Evolutionary conservation across 2,797 vertebrate species (phyloP).

Genomic region (Glossophaga mutica): DNA sequence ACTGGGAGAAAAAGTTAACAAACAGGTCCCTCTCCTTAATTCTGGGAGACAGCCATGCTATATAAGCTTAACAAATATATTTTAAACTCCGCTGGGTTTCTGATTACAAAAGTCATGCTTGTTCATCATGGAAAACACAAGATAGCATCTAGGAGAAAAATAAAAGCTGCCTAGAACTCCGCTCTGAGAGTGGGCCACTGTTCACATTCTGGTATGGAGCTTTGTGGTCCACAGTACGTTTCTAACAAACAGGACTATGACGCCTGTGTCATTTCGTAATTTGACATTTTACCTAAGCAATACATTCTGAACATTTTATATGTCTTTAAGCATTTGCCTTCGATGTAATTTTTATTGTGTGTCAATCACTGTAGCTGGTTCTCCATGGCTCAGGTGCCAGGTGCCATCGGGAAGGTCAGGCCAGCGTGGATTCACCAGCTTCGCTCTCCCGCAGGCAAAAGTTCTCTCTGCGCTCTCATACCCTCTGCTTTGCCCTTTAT

Average conservation of each 20-base stretch:
- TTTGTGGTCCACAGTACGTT: background rate
- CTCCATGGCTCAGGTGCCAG: background rate
- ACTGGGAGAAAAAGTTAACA: conserved; percentile 38
- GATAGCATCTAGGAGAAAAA: conserved; percentile 21
- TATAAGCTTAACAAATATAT: conserved; percentile 63
- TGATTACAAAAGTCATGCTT: conserved; percentile 61
- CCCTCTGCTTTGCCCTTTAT: background rate
- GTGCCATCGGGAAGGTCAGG: background rate
- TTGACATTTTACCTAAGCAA: background rate
- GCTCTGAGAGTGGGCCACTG: background rate
- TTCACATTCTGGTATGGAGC: background rate
- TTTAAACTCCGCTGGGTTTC: conserved; percentile 68
- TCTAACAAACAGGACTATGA: background rate
- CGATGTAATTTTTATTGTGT: background rate
- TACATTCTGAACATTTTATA: background rate
- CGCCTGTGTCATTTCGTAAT: background rate
- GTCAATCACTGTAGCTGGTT: background rate
- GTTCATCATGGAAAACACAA: conserved; percentile 47
- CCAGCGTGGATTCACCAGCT: background rate
- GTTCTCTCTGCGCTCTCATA: background rate
- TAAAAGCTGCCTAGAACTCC: background rate
- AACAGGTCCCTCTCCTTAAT: conserved; percentile 34
- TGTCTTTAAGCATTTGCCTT: background rate
- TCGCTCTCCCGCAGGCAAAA: background rate
- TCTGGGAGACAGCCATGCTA: conserved; percentile 57